Conservation (phyloP, 2,888 invertebrate genomes). For the Exephanes ischioxanthus region DNA sequence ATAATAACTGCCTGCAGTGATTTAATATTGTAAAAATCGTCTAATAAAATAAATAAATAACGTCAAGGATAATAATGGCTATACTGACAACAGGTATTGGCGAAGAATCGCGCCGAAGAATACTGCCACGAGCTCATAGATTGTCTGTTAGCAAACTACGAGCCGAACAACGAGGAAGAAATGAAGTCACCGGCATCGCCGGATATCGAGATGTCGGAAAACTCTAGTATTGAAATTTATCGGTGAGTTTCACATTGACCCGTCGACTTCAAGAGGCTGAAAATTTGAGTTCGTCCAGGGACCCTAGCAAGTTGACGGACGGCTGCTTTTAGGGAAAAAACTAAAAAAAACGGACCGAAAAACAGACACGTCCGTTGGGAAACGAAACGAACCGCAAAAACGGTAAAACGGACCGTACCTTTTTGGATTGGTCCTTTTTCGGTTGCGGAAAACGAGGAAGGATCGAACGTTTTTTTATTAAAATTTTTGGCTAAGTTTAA, state of each 20-base stretch:
- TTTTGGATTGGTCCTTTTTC: too few relatives aligned
- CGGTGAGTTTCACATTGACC: conserved; percentile 85
- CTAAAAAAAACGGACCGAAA: too few relatives aligned
- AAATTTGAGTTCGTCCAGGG: neutral
- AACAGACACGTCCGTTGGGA: too few relatives aligned
- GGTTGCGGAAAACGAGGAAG: too few relatives aligned
- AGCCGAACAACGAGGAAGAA: conserved; percentile 86
- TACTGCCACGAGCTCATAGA: conserved; percentile 91
- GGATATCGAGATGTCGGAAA: conserved; percentile 86
- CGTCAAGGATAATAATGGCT: neutral
- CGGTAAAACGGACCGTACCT: too few relatives aligned
- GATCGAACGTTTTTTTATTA: too few relatives aligned
- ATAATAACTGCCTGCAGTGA: neutral
- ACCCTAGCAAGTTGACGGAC: too few relatives aligned
- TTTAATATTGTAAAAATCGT: neutral
- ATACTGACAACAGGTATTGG: conserved; percentile 85
- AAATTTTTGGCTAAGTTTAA: too few relatives aligned
- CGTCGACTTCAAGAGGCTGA: neutral
- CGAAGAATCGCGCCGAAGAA: conserved; percentile 89
- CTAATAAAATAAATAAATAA: conserved; percentile 13
- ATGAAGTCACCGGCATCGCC: conserved; percentile 82
- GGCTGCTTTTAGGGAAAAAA: too few relatives aligned
- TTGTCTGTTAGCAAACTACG: conserved; percentile 89
- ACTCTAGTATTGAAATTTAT: conserved; percentile 90
- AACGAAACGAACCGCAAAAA: too few relatives aligned